phyloP scores from a whole-genome alignment of 2,113 vertebrate species.

The Cichladusa arquata region DNA sequence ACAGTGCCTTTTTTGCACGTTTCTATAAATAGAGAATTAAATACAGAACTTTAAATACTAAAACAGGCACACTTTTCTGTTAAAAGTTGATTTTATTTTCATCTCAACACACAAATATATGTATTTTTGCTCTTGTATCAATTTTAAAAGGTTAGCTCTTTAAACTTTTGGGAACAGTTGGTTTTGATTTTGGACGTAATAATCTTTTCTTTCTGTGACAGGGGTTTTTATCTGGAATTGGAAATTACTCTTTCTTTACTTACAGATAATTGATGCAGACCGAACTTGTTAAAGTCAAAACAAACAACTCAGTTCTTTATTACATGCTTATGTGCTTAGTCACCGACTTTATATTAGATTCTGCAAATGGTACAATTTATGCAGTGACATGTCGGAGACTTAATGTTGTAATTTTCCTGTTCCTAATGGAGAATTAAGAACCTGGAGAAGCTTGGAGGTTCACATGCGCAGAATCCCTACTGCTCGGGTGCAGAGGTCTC shows the following conservation, averaged over 20 bases:
- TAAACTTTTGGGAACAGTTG: conserved; percentile 54
- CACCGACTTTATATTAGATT: conserved; percentile 74
- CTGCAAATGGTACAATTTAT: conserved; percentile 81
- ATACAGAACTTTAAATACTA: not conserved
- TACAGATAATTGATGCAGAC: conserved; percentile 78
- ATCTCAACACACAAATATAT: conserved; percentile 8
- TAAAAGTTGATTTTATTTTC: conserved; percentile 51
- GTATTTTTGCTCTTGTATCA: not conserved
- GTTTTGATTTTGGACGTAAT: conserved; percentile 68
- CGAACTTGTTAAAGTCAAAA: conserved; percentile 86
- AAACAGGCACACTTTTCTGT: not conserved
- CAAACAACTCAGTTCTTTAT: conserved; percentile 80
- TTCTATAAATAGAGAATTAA: conserved; percentile 42
- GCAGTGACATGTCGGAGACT: conserved; percentile 79
- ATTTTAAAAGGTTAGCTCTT: conserved; percentile 60
- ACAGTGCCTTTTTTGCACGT: not conserved
- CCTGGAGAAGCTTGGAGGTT: conserved; percentile 70
- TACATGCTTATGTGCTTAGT: conserved; percentile 75
- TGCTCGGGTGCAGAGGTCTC: conserved; percentile 81
- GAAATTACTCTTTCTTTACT: conserved; percentile 73
- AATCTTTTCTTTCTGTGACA: conserved; percentile 61
- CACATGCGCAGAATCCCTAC: conserved; percentile 74
- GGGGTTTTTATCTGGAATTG: conserved; percentile 63
- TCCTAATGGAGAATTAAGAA: conserved; percentile 80
- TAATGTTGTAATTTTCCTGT: conserved; percentile 77